phyloP scores from a whole-genome alignment of 2,797 vertebrate species.

The Ibycter americanus region DNA sequence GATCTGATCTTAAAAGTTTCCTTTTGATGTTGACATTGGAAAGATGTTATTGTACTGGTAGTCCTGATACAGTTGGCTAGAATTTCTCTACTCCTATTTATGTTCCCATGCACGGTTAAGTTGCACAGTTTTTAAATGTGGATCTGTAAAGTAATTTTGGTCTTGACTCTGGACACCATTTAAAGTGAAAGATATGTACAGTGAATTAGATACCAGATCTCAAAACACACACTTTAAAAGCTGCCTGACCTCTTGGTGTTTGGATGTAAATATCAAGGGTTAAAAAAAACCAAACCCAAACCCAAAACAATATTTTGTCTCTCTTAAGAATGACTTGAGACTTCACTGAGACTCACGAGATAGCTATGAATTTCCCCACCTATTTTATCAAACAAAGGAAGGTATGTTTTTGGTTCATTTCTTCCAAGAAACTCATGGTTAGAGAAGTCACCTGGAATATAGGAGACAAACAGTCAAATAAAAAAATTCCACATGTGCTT shows the following conservation, averaged over 20 bases:
- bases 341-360: background rate
- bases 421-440: background rate
- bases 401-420: accelerated
- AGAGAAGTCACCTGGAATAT: background rate
- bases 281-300: background rate
- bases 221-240: background rate
- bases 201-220: background rate
- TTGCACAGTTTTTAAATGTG: background rate
- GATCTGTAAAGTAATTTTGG: background rate
- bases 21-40: background rate
- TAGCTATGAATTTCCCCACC: background rate
- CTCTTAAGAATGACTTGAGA: background rate
- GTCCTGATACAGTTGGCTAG: background rate
- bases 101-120: background rate
- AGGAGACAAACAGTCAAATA: background rate
- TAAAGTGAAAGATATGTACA: background rate
- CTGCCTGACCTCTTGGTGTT: background rate
- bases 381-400: background rate
- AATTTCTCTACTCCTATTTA: background rate
- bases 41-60: background rate
- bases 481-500: background rate
- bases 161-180: background rate
- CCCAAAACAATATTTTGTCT: background rate
- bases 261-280: background rate
- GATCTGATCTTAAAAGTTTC: background rate